Evolutionary conservation across 2,113 vertebrate species (phyloP).

Genomic region (Sceloporus undulatus): DNA sequence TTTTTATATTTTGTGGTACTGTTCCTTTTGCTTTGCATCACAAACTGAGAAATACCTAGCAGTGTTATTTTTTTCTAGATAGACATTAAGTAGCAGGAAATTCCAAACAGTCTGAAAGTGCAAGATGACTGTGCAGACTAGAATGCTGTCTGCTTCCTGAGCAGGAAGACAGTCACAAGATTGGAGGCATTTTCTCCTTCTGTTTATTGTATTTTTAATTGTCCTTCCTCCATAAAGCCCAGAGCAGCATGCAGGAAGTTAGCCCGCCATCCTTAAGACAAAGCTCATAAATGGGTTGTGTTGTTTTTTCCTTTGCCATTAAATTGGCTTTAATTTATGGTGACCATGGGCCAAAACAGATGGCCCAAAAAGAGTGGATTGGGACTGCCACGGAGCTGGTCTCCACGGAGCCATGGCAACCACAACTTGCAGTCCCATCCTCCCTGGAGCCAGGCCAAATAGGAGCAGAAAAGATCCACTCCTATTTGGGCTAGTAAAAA

Average conservation of each 20-base stretch:
- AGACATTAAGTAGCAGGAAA: conserved; percentile 13
- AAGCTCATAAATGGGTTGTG: neutral
- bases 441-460: too few species aligned
- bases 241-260: neutral
- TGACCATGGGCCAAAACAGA: too few species aligned
- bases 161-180: neutral
- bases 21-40: neutral
- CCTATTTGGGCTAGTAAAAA: too few species aligned
- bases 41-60: neutral
- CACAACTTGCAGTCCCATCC: too few species aligned
- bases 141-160: neutral
- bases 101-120: neutral
- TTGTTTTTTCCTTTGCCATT: too few species aligned
- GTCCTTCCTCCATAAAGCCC: neutral
- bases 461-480: too few species aligned
- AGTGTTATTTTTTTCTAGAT: neutral
- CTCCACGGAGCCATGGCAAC: too few species aligned
- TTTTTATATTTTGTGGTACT: conserved; percentile 46
- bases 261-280: neutral
- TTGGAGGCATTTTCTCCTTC: too few species aligned
- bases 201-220: neutral
- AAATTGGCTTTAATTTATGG: too few species aligned
- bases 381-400: too few species aligned
- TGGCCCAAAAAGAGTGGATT: too few species aligned
- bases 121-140: neutral